phyloP scores from a whole-genome alignment of 2,888 invertebrate species.

The Esperia sulphurella region DNA sequence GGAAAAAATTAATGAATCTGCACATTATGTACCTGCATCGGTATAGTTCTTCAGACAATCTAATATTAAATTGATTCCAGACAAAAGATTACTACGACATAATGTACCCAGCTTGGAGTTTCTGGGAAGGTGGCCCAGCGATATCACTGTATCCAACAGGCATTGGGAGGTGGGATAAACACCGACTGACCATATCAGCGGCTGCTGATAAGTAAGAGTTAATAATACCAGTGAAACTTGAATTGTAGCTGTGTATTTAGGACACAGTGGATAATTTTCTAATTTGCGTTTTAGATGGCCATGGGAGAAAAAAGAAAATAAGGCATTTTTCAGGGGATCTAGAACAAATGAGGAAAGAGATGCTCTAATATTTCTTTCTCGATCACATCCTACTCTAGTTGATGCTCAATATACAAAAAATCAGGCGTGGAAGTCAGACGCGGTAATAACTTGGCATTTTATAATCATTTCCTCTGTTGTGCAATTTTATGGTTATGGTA shows the following conservation, averaged over 20 bases:
- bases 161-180: constrained; percentile 95
- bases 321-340: constrained; percentile 95
- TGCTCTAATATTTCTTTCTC: constrained; percentile 89
- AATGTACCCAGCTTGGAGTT: constrained; percentile 97
- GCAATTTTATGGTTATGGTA: no score
- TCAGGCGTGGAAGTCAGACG: constrained; percentile 97
- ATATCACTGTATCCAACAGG: constrained; percentile 95
- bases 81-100: constrained; percentile 91
- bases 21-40: no score
- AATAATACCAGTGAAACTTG: no score
- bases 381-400: constrained; percentile 85
- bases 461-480: no score
- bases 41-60: no score
- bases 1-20: no score
- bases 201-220: constrained; percentile 76
- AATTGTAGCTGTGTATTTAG: neutral
- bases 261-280: neutral
- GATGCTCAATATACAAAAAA: constrained; percentile 98
- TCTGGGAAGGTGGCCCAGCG: constrained; percentile 99
- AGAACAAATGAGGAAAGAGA: constrained; percentile 95
- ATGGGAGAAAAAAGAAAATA: constrained; percentile 87
- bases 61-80: constrained; percentile 38
- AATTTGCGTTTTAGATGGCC: constrained; percentile 59
- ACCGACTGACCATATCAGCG: constrained; percentile 84
- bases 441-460: neutral